Evolutionary conservation across 2,113 vertebrate species (phyloP).

Genomic region (Syrrhaptes paradoxus): DNA sequence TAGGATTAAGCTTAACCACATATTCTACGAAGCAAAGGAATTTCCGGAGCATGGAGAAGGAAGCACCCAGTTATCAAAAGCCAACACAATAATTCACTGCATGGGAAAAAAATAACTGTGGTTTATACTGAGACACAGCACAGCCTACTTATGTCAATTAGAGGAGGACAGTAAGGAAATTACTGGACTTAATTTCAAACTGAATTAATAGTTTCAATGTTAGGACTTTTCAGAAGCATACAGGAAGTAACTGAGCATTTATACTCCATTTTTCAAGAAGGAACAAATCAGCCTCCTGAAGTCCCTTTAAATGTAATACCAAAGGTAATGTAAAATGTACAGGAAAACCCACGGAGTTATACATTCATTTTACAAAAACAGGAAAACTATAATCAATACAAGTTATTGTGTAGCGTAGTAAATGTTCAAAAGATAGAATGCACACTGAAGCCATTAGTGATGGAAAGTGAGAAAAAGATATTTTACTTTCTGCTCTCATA

Average conservation of each 20-base stretch:
- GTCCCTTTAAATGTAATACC: neutral
- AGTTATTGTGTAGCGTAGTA: neutral
- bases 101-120: accelerated
- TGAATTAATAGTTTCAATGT: neutral
- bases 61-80: too few relatives aligned
- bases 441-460: neutral
- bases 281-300: too few relatives aligned
- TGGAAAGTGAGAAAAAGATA: neutral
- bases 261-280: neutral
- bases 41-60: too few relatives aligned
- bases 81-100: neutral
- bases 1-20: neutral
- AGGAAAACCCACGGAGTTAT: neutral
- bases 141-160: neutral
- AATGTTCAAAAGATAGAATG: neutral
- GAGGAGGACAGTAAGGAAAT: neutral
- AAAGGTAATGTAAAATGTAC: neutral
- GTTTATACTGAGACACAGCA: neutral
- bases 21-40: neutral
- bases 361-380: neutral
- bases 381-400: neutral
- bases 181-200: neutral
- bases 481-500: neutral
- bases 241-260: neutral
- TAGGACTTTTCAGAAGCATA: neutral